Base-by-base conservation (phyloP, 2,888 invertebrate species). In the Coelogynopora nodosa region DNA sequence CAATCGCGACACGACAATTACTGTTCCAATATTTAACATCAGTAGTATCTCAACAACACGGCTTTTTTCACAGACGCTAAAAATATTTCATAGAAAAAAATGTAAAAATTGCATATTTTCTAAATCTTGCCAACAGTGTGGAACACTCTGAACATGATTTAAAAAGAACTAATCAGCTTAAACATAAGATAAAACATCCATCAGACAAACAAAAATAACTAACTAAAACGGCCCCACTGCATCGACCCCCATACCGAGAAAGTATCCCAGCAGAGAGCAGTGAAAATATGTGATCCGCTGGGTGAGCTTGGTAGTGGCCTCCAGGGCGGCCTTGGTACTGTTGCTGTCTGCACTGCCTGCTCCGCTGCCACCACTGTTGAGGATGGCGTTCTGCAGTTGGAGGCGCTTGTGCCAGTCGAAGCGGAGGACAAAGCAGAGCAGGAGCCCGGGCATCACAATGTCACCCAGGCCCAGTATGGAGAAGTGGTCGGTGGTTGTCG, bases 391-490 rank as follows among this genome's bases (percentile, higher is more conserved):
- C 67, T 18, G 67, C 18, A 95, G 93, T 91, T 95, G 96, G 84
- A 95, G 94, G 92, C 97, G 96, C 93, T 98, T 98, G 93, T 97
- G 97, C 13, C 97, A 97, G 93, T 98, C 98, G 92, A 97, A 98
- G 67, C 98, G 95, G 90, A 98, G 93, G 88, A 98, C 98, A 93
- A 98, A 98, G 93, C 98, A 98, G 89, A 98, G 93, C 90, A 98
- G 92, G 86, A 98, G 93, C 88, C 99, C 99, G 0, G 99, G 99
- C 89, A 99, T 96, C 31, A 99, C 98, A 90, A 99, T 98, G 92
- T 99, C 99, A 0, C 99, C 99, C 13, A 99, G 94, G 0, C 99
- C 99, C 86, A 99, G 93, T 98, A 99, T 99, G 18, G 98, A 98
- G 93, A 98, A 97, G 93, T 67, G 74, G 74, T 67, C 13, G 18